phyloP scores from a whole-genome alignment of 2,797 vertebrate species.

The Sarcophilus harrisii region DNA sequence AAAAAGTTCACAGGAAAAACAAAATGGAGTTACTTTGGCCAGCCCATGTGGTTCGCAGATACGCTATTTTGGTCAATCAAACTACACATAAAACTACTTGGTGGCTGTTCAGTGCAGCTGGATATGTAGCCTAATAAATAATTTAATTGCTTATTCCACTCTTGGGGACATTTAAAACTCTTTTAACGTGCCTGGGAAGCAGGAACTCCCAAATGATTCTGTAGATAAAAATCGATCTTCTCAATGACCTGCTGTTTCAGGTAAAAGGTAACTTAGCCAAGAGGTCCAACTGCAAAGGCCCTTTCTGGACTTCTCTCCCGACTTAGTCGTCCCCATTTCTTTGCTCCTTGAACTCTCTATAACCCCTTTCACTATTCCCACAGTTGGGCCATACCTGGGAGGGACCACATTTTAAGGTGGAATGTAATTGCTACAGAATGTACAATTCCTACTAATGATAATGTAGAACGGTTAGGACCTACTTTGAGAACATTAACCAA shows the following conservation, averaged over 20 bases:
- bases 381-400: slow-evolving; percentile 1
- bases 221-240: slow-evolving; percentile 27
- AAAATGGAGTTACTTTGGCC: slow-evolving; percentile 20
- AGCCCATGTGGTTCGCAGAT: slow-evolving; percentile 15
- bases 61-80: slow-evolving; percentile 34
- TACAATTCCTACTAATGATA: slow-evolving; percentile 47
- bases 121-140: neutral
- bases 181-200: neutral
- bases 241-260: slow-evolving; percentile 38
- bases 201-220: slow-evolving; percentile 26
- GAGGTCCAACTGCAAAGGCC: slow-evolving; percentile 32
- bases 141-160: slow-evolving; percentile 46
- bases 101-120: neutral
- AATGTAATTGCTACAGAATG: slow-evolving; percentile 60
- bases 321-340: neutral
- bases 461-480: slow-evolving; percentile 38
- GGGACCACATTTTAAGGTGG: slow-evolving; percentile 50
- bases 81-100: slow-evolving; percentile 35
- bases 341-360: slow-evolving; percentile 64
- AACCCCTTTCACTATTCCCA: slow-evolving; percentile 1
- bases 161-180: neutral
- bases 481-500: slow-evolving; percentile 55
- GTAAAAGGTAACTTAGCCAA: slow-evolving; percentile 36
- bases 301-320: neutral
- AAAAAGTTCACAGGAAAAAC: slow-evolving; percentile 35